Conservation (phyloP, 2,113 vertebrate species). For the Amphilophus citrinellus region DNA sequence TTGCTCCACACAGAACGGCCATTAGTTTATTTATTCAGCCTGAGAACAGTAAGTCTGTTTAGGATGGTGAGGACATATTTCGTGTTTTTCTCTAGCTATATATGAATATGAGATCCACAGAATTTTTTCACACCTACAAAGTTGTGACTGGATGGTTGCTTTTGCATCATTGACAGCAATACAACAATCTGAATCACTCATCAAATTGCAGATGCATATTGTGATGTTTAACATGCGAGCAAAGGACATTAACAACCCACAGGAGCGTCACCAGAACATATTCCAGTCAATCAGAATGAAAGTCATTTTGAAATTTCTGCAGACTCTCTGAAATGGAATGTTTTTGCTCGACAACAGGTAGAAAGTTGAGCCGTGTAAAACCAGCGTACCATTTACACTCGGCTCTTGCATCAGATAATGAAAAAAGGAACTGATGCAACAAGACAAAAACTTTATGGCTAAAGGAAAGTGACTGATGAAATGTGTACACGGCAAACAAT, state of each 20-base stretch:
- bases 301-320: background rate
- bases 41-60: background rate
- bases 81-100: background rate
- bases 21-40: background rate
- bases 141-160: background rate
- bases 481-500: background rate
- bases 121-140: background rate
- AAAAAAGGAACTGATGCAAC: background rate
- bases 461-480: constrained; percentile 1
- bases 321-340: background rate
- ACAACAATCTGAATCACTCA: background rate
- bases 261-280: background rate
- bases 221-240: background rate
- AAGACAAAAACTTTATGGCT: background rate
- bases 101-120: background rate
- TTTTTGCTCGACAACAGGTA: background rate
- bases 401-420: background rate
- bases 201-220: background rate
- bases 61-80: background rate
- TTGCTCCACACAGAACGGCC: background rate
- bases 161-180: background rate
- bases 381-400: background rate
- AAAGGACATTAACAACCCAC: background rate
- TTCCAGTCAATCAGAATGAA: background rate
- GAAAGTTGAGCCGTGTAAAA: background rate